A percentile compares a stretch with the other conserved stretches of the same genome.
These are phyloP conservation scores for Blastomussa wellsi DNA, from an alignment of 92 coral and sea anemone genomes.

Conservation along the genomic window DNA sequence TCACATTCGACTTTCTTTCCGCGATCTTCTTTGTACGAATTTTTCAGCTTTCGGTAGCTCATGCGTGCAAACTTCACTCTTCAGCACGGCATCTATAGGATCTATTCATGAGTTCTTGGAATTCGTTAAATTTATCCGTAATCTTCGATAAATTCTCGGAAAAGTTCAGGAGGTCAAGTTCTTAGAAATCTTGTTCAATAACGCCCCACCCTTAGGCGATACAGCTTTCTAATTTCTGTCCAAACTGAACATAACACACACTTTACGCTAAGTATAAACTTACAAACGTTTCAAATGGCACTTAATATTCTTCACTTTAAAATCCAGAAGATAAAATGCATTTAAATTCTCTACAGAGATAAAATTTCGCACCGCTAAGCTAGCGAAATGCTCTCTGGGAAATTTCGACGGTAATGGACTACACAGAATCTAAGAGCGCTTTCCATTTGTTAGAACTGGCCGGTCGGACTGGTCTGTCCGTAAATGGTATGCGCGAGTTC, in stretches of 20 bases:
- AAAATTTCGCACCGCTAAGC: neutral
- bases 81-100: neutral
- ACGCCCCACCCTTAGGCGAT: neutral
- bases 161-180: neutral
- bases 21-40: neutral
- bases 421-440: too few relatives aligned
- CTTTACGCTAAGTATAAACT: neutral
- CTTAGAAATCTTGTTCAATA: neutral
- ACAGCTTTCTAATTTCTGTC: too few relatives aligned
- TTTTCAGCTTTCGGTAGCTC: neutral
- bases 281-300: neutral
- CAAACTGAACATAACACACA: neutral
- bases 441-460: too few relatives aligned
- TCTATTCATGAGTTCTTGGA: neutral
- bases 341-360: neutral
- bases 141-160: neutral
- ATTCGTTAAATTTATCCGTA: neutral
- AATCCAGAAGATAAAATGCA: too few relatives aligned
- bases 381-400: too few relatives aligned
- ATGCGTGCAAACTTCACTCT: neutral
- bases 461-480: too few relatives aligned
- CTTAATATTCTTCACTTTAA: neutral
- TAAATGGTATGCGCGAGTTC: too few relatives aligned
- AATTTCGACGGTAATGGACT: too few relatives aligned
- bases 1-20: neutral